Evolutionary conservation across 2,888 invertebrate species (phyloP), one percentile per base, ranked within the genome.

Genomic region (Schizotus pectinicornis): DNA sequence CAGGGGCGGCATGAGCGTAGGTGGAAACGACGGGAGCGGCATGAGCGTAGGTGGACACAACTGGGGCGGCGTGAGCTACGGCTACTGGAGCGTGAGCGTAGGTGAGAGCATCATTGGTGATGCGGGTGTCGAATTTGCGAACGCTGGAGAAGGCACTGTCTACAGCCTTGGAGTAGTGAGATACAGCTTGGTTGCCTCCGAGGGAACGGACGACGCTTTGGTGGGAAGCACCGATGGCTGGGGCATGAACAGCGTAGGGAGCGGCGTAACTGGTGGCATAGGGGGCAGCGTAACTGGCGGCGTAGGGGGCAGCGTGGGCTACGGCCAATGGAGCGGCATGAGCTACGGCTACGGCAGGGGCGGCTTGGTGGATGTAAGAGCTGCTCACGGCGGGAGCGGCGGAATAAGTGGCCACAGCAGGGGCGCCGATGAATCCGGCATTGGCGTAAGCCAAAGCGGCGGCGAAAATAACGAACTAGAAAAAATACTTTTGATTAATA

Each of bases 91-190:
- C 79, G 35, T 81, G 82, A 65, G 78, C 79, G 14, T 81, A 82
- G 52, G 82, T 73, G 46, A 77, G 69, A 65, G 80, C 82, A 69
- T 86, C 85, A 70, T 84, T 85, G 77, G 81, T 83, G 75, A 84
- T 78, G 64, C 85, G 82, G 46, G 84, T 84, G 62, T 86, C 84
- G 75, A 79, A 81, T 77, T 86, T 86, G 73, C 84, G 82, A 32
- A 85, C 83, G 71, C 83, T 85, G 63, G 85, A 84, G 80, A 83
- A 85, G 52, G 85, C 83, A 47, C 84, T 84, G 70, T 85, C 84
- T 31, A 84, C 82, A 50, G 84, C 83, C 76, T 86, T 86, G 67
- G 83, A 81, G 63, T 72, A 73, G 42, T 65, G 62, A 52, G 86
- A 85, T 3, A 86, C 81, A 37, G 82, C 81, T 56, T 80, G 79